Evolutionary conservation across 2,888 invertebrate species (phyloP).

Genomic region (Cephalotes varians): DNA sequence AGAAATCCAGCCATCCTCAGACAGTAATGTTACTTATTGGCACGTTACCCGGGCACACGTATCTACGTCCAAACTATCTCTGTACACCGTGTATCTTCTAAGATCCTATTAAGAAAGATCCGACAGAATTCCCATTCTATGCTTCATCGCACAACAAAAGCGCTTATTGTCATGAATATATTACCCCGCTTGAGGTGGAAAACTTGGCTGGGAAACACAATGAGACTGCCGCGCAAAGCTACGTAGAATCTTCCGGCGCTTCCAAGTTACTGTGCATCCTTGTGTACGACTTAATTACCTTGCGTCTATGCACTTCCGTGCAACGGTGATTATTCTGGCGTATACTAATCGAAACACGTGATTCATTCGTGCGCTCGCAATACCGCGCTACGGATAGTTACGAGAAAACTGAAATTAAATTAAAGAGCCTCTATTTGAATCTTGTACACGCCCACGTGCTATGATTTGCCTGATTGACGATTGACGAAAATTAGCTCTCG

Average conservation of each 20-base stretch:
- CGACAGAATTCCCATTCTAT: constrained; percentile 46
- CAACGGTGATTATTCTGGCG: constrained; percentile 40
- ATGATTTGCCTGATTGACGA: constrained; percentile 53
- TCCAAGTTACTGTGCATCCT: constrained; percentile 47
- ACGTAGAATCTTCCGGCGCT: constrained; percentile 44
- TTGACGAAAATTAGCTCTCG: constrained; percentile 62
- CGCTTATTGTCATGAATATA: constrained; percentile 52
- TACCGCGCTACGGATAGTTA: constrained; percentile 60
- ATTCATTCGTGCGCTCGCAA: constrained; percentile 49
- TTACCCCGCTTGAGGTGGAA: constrained; percentile 43
- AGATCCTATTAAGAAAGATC: constrained; percentile 52
- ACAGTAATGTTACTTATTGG: constrained; percentile 28
- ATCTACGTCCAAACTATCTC: background rate
- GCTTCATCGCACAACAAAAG: constrained; percentile 51
- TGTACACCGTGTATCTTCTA: constrained; percentile 1
- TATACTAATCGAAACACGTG: constrained; percentile 65
- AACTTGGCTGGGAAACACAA: constrained; percentile 32
- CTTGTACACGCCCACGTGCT: constrained; percentile 9
- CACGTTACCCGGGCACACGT: background rate
- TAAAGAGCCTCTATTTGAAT: constrained; percentile 64
- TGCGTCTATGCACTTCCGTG: constrained; percentile 40
- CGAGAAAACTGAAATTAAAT: constrained; percentile 69
- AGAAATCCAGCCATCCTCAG: background rate
- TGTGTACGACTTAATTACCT: constrained; percentile 64
- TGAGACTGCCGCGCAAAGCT: constrained; percentile 5